Conservation (phyloP, 53 echinoderm and acorn worm genomes). For the Astropecten irregularis region DNA sequence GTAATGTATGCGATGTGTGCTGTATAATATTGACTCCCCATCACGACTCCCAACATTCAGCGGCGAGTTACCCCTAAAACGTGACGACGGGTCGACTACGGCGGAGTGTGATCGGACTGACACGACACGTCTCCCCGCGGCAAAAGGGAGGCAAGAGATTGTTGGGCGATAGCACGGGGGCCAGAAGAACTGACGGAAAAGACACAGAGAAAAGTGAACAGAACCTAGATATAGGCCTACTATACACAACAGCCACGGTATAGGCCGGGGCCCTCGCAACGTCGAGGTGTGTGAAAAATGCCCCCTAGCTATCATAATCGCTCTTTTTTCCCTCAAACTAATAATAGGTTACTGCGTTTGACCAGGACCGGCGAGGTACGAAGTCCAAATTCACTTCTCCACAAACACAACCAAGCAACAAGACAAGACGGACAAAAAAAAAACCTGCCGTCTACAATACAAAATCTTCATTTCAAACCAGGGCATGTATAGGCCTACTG, state of each 20-base stretch:
- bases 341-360: slow-evolving; percentile 25
- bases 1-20: not conserved
- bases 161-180: slow-evolving; percentile 15
- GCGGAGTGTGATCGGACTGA: slow-evolving; percentile 30
- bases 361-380: not conserved
- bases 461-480: no score
- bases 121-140: slow-evolving; percentile 40
- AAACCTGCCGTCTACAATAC: slow-evolving; percentile 12
- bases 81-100: slow-evolving; percentile 33
- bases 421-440: not conserved
- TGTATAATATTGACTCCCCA: slow-evolving; percentile 54
- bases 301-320: slow-evolving; percentile 36
- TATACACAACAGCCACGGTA: no score
- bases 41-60: no score
- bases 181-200: no score
- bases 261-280: no score
- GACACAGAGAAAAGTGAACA: no score
- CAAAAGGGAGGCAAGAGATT: slow-evolving; percentile 35
- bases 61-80: slow-evolving; percentile 47
- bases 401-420: no score
- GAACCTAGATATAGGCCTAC: no score
- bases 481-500: no score
- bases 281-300: slow-evolving; percentile 42
- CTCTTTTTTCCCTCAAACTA: slow-evolving; percentile 11
- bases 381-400: no score